Evolutionary conservation across 1,140 invertebrate species (phyloP), one percentile per base, ranked within the genome.

Genomic region (Cyclina sinensis): DNA sequence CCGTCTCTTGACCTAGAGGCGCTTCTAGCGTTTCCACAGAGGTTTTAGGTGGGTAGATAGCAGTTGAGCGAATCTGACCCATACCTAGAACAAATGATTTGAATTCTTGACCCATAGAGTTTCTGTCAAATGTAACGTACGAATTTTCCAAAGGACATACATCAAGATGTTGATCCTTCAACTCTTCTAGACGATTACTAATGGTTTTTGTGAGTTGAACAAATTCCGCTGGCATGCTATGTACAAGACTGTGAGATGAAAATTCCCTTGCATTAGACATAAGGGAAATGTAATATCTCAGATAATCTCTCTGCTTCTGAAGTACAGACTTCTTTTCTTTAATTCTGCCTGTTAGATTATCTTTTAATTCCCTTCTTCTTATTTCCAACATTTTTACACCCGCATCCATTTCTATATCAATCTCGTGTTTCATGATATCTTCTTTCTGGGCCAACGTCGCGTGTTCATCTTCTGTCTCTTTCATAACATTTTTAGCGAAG

Each of bases 1-100:
- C 90, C 4, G 88, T 48, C 30, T 91, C 90, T 54, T 91, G 89
- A 16, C 87, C 89, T 27, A 90, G 32, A 4, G 89, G 90, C 27
- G 89, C 86, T 62, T 91, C 90, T 46, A 90, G 70, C 27, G 90
- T 85, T 54, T 91, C 90, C 5, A 90, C 90, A 30, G 86, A 89
- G 37, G 90, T 90, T 51, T 91, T 91, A 0, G 90, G 90, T 16
- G 90, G 90, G 37, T 86, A 91, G 27, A 91, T 90, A 0, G 90
- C 88, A 0, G 90, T 90, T 9, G 89, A 91, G 43, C 90, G 68
- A 54, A 91, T 90, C 32, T 91, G 82, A 0, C 90, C 90, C 90
- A 91, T 91, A 11, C 74, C 86, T 9, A 90, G 24, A 37, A 89
- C 86, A 46, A 85, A 91, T 32, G 57, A 74, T 43, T 90, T 91